A percentile compares a stretch with the other conserved stretches of the same genome.
phyloP scores from a whole-genome alignment of 2,888 invertebrate species.

The Encarsia formosa region DNA sequence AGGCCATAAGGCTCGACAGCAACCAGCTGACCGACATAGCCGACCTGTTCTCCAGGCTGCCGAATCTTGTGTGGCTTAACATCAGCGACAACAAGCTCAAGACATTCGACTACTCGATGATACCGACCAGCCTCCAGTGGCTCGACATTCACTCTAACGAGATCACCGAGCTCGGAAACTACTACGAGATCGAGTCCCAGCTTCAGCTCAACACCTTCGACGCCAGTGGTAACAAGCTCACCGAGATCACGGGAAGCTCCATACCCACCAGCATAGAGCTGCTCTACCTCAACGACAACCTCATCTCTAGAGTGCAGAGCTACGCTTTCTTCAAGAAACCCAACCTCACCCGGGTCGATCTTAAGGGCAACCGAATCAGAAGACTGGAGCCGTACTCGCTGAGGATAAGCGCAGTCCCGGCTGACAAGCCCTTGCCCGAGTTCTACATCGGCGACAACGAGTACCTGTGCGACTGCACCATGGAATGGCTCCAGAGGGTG shows the following conservation, averaged over 20 bases:
- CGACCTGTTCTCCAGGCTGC: constrained; percentile 74
- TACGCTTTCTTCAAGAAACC: constrained; percentile 85
- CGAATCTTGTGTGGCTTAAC: constrained; percentile 79
- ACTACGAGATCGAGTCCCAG: constrained; percentile 77
- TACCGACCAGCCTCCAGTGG: constrained; percentile 80
- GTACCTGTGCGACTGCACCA: constrained; percentile 82
- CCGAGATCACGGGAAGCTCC: constrained; percentile 76
- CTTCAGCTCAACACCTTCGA: constrained; percentile 76
- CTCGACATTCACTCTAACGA: constrained; percentile 81
- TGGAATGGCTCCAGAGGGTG: constrained; percentile 86
- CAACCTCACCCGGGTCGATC: constrained; percentile 75
- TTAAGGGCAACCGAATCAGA: constrained; percentile 76
- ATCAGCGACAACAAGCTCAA: constrained; percentile 80
- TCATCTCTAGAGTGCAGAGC: constrained; percentile 77
- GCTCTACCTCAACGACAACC: constrained; percentile 74
- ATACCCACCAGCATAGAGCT: constrained; percentile 80
- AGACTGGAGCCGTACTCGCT: constrained; percentile 71
- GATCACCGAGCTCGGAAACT: constrained; percentile 78
- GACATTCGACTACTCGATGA: constrained; percentile 81
- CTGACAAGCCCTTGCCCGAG: constrained; percentile 70
- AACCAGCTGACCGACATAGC: constrained; percentile 76
- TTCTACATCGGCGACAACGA: constrained; percentile 84
- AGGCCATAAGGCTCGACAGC: constrained; percentile 76
- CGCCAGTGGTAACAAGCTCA: constrained; percentile 75
- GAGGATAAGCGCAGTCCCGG: constrained; percentile 70